Evolutionary conservation across 2,797 vertebrate genomes (phyloP), one percentile per base, ranked within the genome.

Genomic region (Mormyrus hasselquistii): DNA sequence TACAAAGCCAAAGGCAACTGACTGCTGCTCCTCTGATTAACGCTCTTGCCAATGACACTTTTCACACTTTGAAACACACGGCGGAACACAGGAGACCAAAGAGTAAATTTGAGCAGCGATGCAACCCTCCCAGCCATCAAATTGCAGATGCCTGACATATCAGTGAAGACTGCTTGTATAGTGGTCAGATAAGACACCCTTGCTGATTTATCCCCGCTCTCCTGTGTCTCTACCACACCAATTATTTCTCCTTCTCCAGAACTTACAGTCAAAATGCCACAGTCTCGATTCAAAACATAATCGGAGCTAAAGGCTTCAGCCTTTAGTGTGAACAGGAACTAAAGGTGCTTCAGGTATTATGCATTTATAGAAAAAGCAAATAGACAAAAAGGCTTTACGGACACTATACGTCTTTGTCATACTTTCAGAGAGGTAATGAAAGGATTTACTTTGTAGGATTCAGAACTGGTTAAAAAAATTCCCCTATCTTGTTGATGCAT

Each of bases 31-130:
- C 76, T 82, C 76, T 82, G 76, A 82, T 82, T 82, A 82, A 82
- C 76, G 2, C 41, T 47, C 76, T 82, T 82, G 76, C 76, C 76
- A 47, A n/a, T 82, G 76, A 82, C 76, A 44, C 76, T 82, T 82
- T 82, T 82, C 76, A 82, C 76, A 82, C 76, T 82, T 82, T 82
- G 76, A 82, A 82, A 82, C 76, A 82, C 76, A 82, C 9, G 76
- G 76, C 5, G 41, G 76, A 82, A 47, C 76, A 82, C 76, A 47
- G 19, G 38, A 82, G 16, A 82, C 38, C 41, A n/a, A 82, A 82
- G 41, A n/a, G 76, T 47, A 82, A 6, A 47, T 82, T 47, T 82
- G 19, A 44, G 41, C 38, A 47, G 19, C 19, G 16, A 82, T 82
- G 76, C 41, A 82, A 82, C 76, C 76, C 69, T 41, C 19, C 41